These are phyloP conservation scores for Pangasianodon hypophthalmus DNA, from an alignment of 2,113 vertebrate genomes.

Conservation along the genomic window DNA sequence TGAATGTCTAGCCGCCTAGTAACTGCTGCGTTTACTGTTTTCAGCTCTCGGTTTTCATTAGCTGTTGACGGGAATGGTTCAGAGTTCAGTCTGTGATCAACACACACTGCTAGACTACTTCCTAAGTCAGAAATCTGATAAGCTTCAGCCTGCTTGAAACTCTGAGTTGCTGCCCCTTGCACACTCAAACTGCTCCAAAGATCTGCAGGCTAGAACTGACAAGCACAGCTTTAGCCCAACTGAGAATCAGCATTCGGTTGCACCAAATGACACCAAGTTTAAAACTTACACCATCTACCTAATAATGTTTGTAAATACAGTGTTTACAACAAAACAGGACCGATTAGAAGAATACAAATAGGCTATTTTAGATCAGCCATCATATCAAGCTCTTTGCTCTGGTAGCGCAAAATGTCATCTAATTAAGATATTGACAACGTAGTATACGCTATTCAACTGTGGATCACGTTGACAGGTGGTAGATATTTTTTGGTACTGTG, in stretches of 20 bases:
- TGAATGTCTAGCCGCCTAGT: background rate
- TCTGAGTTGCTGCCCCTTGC: background rate
- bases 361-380: background rate
- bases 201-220: background rate
- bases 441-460: background rate
- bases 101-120: background rate
- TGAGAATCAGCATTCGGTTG: background rate
- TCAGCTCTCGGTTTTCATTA: background rate
- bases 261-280: background rate
- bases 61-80: background rate
- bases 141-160: conserved; percentile 3
- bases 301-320: background rate
- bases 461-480: background rate
- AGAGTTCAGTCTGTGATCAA: background rate
- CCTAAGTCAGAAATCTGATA: background rate
- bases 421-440: background rate
- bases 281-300: background rate
- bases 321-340: background rate
- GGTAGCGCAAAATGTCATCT: background rate
- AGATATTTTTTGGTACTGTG: background rate
- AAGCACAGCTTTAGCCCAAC: background rate
- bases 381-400: background rate
- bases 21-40: background rate
- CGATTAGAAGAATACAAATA: background rate
- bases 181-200: background rate